Conservation (phyloP, 2,113 vertebrate species). For the Gyps fulvus region DNA sequence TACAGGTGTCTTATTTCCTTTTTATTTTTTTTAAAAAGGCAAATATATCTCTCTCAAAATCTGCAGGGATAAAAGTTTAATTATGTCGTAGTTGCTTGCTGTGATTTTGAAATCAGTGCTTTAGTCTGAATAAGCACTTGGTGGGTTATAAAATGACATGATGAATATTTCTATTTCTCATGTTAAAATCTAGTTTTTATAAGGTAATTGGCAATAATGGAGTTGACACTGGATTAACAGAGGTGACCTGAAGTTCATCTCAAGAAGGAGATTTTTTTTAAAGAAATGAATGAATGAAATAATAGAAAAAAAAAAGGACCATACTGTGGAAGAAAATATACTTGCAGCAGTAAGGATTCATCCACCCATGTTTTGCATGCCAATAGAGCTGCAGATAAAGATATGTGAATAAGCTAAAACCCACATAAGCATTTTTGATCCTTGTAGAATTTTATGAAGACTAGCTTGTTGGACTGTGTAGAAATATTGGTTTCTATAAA, state of each 20-base stretch:
- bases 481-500: neutral
- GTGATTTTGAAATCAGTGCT: slow-evolving; percentile 74
- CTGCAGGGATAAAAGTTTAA: slow-evolving; percentile 74
- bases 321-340: slow-evolving; percentile 7
- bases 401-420: neutral
- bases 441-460: neutral
- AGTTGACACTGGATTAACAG: slow-evolving; percentile 70
- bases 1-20: slow-evolving; percentile 22
- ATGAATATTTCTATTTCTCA: slow-evolving; percentile 66
- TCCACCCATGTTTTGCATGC: neutral
- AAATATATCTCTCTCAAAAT: slow-evolving; percentile 42
- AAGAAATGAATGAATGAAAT: slow-evolving; percentile 36
- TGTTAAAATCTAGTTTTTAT: slow-evolving; percentile 64
- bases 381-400: neutral
- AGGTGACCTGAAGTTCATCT: slow-evolving; percentile 57
- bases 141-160: slow-evolving; percentile 63
- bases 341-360: slow-evolving; percentile 11
- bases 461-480: neutral
- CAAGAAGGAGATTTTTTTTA: slow-evolving; percentile 29
- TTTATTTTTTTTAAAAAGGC: neutral
- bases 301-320: neutral
- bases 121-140: slow-evolving; percentile 70
- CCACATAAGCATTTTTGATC: neutral
- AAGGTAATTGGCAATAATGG: slow-evolving; percentile 70
- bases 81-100: slow-evolving; percentile 75